phyloP scores from a whole-genome alignment of 2,113 vertebrate species.

The Meles meles region DNA sequence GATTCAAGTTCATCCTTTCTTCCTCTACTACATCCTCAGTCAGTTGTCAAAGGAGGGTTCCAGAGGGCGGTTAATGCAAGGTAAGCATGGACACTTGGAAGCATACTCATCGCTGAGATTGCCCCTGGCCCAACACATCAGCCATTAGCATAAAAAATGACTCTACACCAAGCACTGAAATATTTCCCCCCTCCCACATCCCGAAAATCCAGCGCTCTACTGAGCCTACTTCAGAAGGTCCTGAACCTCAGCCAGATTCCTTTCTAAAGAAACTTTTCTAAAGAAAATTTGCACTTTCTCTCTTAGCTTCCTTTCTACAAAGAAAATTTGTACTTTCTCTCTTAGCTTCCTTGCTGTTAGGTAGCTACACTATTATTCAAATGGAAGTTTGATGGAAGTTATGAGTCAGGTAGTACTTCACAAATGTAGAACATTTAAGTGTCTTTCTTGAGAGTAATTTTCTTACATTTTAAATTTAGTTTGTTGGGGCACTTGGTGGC shows the following conservation, averaged over 20 bases:
- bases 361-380: not conserved
- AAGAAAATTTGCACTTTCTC: not conserved
- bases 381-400: not conserved
- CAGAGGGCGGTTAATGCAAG: not conserved
- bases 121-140: not conserved
- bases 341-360: not conserved
- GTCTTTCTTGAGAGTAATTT: not conserved
- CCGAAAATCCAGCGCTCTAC: not conserved
- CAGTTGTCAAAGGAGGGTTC: not conserved
- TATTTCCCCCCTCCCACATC: not conserved
- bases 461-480: not conserved
- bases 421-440: not conserved
- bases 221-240: not conserved
- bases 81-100: not conserved
- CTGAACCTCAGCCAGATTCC: not conserved
- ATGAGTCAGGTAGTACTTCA: not conserved
- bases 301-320: not conserved
- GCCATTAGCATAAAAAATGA: not conserved
- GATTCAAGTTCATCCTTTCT: not conserved
- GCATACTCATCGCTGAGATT: not conserved
- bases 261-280: not conserved
- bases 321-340: not conserved
- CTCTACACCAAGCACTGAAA: not conserved
- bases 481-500: not conserved
- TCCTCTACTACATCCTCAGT: not conserved